A percentile compares a stretch with the other conserved stretches of the same genome.
Evolutionary conservation across 2,888 invertebrate species (phyloP).

Genomic region (Leptopterna dolabrata): DNA sequence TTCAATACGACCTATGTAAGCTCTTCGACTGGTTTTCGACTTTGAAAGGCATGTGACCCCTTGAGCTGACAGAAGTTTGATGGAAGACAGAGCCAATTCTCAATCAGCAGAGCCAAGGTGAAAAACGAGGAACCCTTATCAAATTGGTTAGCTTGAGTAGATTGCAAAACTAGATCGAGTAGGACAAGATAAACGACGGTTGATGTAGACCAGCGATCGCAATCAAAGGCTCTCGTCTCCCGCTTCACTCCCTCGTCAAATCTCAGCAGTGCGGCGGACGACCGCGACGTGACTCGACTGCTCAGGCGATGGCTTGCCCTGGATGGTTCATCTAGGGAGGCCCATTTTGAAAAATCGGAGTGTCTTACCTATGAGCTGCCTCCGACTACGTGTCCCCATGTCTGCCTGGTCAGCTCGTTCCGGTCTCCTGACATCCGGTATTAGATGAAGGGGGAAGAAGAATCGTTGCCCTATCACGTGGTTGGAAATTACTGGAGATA

Average conservation of each 20-base stretch:
- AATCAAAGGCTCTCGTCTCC: conserved; percentile 1
- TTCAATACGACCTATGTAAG: too few species aligned
- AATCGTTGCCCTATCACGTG: not conserved
- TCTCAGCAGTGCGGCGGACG: conserved; percentile 35
- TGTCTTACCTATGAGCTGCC: not conserved
- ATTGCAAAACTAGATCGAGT: too few species aligned
- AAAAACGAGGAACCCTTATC: too few species aligned
- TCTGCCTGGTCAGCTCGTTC: conserved; percentile 11
- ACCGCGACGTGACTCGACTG: conserved; percentile 17
- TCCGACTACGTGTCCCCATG: not conserved
- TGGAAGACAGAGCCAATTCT: too few species aligned
- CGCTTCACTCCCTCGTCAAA: not conserved
- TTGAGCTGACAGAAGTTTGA: too few species aligned
- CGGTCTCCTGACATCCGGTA: not conserved
- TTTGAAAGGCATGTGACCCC: too few species aligned
- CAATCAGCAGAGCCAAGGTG: too few species aligned
- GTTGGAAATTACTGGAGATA: too few species aligned
- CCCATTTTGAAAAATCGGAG: not conserved
- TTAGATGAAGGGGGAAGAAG: not conserved
- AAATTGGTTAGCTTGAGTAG: too few species aligned
- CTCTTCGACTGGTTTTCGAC: too few species aligned
- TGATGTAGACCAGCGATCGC: not conserved
- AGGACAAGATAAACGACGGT: not conserved
- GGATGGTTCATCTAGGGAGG: not conserved
- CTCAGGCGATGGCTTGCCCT: not conserved